Conservation (phyloP, 1,140 invertebrate species). For the Bombus haemorrhoidalis region DNA sequence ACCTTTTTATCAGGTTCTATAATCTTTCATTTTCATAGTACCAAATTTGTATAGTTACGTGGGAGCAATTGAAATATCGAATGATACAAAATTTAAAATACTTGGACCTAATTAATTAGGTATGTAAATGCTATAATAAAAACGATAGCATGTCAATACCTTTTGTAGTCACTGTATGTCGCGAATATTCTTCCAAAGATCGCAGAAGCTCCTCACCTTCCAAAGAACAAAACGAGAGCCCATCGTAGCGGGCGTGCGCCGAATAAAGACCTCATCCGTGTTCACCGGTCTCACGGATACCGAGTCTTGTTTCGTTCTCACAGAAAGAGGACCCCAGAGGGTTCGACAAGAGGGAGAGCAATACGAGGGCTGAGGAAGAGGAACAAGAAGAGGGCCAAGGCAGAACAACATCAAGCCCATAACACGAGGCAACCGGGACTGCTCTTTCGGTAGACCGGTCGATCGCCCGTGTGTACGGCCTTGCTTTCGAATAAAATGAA, state of each 20-base stretch:
- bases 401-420: conserved; percentile 1
- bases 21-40: too few species aligned
- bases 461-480: conserved; percentile 3
- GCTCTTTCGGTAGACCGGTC: conserved; percentile 50
- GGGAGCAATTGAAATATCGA: too few species aligned
- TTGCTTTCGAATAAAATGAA: conserved; percentile 70
- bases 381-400: conserved; percentile 4
- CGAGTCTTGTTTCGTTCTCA: conserved; percentile 38
- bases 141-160: too few species aligned
- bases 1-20: too few species aligned
- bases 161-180: too few species aligned
- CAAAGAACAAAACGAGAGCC: conserved; percentile 4
- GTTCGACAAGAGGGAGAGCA: not conserved
- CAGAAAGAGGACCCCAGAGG: not conserved
- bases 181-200: not conserved
- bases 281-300: conserved; percentile 29
- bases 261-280: conserved; percentile 51
- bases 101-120: too few species aligned
- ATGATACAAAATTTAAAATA: too few species aligned
- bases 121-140: too few species aligned
- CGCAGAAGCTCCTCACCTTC: not conserved
- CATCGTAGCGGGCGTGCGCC: conserved; percentile 15
- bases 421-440: conserved; percentile 15
- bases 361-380: not conserved
- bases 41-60: too few species aligned